Base-by-base conservation (phyloP, 2,113 vertebrate species). In the Pampusana beccarii region DNA sequence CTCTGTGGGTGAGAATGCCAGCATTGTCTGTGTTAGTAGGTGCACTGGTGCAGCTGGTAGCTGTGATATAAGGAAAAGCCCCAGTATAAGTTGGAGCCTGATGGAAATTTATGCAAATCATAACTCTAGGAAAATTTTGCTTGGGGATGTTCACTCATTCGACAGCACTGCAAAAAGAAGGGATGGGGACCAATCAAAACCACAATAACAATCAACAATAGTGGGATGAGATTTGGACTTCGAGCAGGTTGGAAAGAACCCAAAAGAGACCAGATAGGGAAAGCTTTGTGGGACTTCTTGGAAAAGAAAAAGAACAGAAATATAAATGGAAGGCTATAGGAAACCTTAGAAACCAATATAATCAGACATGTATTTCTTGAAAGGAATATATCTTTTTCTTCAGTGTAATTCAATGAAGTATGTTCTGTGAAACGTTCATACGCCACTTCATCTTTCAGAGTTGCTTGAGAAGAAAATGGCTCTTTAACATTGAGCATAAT, bases 171-270 rank as follows among this genome's bases (percentile, higher is more conserved):
- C 64, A 57, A 71, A 65, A 44, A 79, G 15, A 53, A 25, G 7
- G 12, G 12, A 21, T 29, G 33, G 19, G 9, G 13, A 8, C 25
- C 34, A 79, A 15, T 57, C 5, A 40, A 57, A 94, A 87, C 38
- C 0, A 1, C 6, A 29, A 8, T 23, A 40, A 17, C 10, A 33
- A 17, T 72, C 40, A 54, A 3, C 1, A 3, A 4, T 21, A 33
- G n/a, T n/a, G 61, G 15, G 33, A 24, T 29, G 54, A 64, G 17
- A 48, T 79, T 25, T 50, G 20, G 8, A 29, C 28, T 74, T 82
- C 0, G 0, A 86, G 31, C 11, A 62, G 29, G 20, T 20, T 31
- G 28, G 33, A 54, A 66, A 61, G n/a, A 69, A 89, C 6, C 15
- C 13, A 34, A 42, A 64, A 70, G 13, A 78, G 20, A 60, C 6